These are phyloP conservation scores for Cygnus buccinator DNA, from an alignment of 2,113 vertebrate genomes.

Conservation along the genomic window DNA sequence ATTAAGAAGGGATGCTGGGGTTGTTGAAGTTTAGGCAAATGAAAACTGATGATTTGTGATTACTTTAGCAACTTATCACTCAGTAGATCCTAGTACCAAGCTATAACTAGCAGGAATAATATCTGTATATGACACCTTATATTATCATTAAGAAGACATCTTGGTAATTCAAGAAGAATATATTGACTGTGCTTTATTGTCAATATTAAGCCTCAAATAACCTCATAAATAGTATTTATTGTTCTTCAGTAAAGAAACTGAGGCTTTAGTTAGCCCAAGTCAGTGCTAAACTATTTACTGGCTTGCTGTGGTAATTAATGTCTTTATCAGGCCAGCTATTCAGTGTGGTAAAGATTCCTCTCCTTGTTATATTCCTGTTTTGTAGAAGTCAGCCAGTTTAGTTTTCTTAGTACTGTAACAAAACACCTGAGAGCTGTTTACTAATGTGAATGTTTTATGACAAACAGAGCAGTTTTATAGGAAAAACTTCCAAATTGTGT, in stretches of 20 bases:
- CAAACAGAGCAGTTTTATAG: not conserved
- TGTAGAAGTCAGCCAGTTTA: not conserved
- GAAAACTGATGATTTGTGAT: not conserved
- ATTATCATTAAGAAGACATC: not conserved
- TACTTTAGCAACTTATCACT: not conserved
- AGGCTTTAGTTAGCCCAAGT: not conserved
- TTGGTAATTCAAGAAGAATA: not conserved
- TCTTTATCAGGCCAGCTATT: not conserved
- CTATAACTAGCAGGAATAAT: not conserved
- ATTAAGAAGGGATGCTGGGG: not conserved
- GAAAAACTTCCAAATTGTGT: not conserved
- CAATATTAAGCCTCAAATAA: not conserved
- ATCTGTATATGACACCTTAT: not conserved
- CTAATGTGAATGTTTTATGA: not conserved
- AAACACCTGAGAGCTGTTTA: not conserved
- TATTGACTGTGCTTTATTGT: not conserved
- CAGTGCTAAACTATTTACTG: not conserved
- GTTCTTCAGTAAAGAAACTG: not conserved
- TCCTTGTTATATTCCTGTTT: not conserved
- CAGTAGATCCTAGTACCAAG: not conserved
- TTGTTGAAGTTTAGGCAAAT: not conserved
- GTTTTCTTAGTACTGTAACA: not conserved
- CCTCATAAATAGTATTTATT: not conserved
- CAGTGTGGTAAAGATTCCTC: not conserved
- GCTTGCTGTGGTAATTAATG: not conserved